A percentile compares a stretch with the other conserved stretches of the same genome.
Evolutionary conservation across 2,888 invertebrate genomes (phyloP).

Genomic region (Tachina grossa): DNA sequence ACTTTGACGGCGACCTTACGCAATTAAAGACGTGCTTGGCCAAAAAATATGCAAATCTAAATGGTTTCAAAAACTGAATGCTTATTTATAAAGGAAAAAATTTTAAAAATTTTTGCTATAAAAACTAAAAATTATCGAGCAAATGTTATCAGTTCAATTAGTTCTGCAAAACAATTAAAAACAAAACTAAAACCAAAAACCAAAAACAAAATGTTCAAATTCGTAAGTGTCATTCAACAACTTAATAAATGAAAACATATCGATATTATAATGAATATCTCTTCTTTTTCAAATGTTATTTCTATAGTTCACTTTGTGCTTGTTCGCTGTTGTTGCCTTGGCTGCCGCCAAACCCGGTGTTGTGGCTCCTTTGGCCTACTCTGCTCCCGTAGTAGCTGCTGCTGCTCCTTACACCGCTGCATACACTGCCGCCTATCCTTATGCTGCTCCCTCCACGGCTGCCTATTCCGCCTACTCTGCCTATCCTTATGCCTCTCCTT

Average conservation of each 20-base stretch:
- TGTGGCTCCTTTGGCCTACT: constrained; percentile 73
- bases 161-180: constrained; percentile 30
- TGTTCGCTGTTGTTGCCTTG: constrained; percentile 72
- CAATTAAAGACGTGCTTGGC: constrained; percentile 38
- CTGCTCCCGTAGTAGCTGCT: constrained; percentile 73
- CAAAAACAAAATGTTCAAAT: constrained; percentile 66
- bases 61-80: not conserved
- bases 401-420: constrained; percentile 68
- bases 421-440: constrained; percentile 70
- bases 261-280: not conserved
- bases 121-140: not conserved
- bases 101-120: not conserved
- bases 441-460: constrained; percentile 56
- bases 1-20: constrained; percentile 5
- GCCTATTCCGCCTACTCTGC: constrained; percentile 72
- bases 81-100: not conserved
- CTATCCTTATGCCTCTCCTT: constrained; percentile 72
- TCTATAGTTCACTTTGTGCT: constrained; percentile 70
- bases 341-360: constrained; percentile 74
- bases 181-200: not conserved
- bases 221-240: constrained; percentile 14
- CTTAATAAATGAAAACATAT: not conserved
- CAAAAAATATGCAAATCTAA: constrained; percentile 21
- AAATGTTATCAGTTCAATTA: constrained; percentile 50
- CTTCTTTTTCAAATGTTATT: not conserved